These are phyloP conservation scores for Hyaena hyaena DNA, from an alignment of 2,113 vertebrate species.

Conservation along the genomic window DNA sequence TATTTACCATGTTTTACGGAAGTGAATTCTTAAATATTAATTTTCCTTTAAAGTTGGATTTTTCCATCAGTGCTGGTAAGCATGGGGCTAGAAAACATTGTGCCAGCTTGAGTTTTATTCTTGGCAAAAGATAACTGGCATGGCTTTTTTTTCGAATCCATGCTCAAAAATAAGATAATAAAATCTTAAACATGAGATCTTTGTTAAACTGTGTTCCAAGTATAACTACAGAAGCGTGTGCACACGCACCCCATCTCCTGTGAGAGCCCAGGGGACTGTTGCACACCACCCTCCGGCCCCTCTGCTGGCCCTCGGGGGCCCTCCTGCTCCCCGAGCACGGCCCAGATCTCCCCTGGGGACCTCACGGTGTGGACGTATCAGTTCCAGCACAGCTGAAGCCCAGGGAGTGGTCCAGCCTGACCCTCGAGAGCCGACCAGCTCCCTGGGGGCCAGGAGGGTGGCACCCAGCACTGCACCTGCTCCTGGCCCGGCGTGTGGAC, in stretches of 20 bases:
- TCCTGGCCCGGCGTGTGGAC: neutral
- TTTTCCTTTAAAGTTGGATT: slow-evolving; percentile 71
- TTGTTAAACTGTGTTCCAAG: neutral
- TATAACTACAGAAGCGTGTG: neutral
- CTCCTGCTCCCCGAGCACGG: neutral
- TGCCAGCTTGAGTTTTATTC: slow-evolving; percentile 57
- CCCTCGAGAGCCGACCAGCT: neutral
- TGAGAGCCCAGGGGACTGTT: neutral
- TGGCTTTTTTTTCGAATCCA: slow-evolving; percentile 58
- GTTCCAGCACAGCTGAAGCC: neutral
- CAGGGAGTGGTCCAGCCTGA: neutral
- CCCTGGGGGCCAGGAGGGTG: neutral
- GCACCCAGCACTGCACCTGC: neutral
- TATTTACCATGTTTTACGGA: slow-evolving; percentile 70
- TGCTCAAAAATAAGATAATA: neutral
- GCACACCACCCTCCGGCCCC: neutral
- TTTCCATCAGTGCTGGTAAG: slow-evolving; percentile 70
- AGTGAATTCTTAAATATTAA: slow-evolving; percentile 59
- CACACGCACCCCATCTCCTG: fast-evolving
- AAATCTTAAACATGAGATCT: neutral
- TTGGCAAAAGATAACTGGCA: slow-evolving; percentile 57
- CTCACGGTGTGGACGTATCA: neutral
- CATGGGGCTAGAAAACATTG: slow-evolving; percentile 54
- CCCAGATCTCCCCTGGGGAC: neutral
- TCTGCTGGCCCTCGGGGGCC: neutral